phyloP scores from a whole-genome alignment of 2,888 invertebrate species.

The Portevinia maculata region DNA sequence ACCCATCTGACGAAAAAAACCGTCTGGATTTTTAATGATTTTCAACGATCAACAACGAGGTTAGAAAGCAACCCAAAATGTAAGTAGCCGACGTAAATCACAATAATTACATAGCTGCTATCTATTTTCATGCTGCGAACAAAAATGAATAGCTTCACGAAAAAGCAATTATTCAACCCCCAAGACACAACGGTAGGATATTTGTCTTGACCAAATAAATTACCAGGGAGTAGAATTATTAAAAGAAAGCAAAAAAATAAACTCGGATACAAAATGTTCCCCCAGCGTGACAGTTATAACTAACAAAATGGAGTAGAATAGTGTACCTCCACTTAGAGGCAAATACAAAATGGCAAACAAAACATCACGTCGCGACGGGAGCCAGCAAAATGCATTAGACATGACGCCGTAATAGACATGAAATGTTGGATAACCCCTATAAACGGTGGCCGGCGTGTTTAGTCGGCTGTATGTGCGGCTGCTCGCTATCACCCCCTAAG shows the following conservation, averaged over 20 bases:
- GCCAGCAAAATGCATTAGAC: constrained; percentile 48
- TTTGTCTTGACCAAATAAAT: constrained; percentile 71
- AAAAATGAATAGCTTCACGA: neutral
- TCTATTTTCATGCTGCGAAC: neutral
- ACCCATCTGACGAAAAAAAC: too few species aligned
- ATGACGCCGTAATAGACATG: constrained; percentile 65
- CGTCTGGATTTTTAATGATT: too few species aligned
- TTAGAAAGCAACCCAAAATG: neutral
- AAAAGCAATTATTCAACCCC: constrained; percentile 55
- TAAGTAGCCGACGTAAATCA: neutral
- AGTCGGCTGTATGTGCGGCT: constrained; percentile 18
- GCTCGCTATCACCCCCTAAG: constrained; percentile 28
- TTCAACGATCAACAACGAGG: too few species aligned
- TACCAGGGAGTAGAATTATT: constrained; percentile 19
- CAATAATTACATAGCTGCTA: neutral
- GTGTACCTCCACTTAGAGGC: constrained; percentile 39
- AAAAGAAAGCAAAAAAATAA: constrained; percentile 7
- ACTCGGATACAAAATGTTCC: constrained; percentile 55
- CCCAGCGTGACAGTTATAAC: constrained; percentile 57
- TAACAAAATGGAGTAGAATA: constrained; percentile 62
- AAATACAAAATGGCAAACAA: constrained; percentile 70
- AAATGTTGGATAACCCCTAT: constrained; percentile 71
- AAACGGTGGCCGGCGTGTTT: constrained; percentile 41
- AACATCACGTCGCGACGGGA: constrained; percentile 5
- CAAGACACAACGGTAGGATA: constrained; percentile 35